These are phyloP conservation scores for Euleptes europaea DNA, from an alignment of 2,113 vertebrate species.

Conservation along the genomic window DNA sequence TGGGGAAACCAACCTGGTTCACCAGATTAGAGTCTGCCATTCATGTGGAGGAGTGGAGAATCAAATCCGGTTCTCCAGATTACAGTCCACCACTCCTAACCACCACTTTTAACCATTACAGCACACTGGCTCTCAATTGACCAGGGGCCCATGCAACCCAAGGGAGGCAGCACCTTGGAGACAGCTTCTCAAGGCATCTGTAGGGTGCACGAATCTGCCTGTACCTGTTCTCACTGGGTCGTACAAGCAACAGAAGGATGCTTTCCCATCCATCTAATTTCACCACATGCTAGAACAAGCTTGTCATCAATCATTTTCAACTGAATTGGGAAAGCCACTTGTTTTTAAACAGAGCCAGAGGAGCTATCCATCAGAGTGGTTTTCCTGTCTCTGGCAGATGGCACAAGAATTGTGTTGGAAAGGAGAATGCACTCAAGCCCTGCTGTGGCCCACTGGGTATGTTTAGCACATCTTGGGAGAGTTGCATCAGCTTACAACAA, in stretches of 20 bases:
- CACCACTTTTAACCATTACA: no score
- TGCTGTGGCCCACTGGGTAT: not conserved
- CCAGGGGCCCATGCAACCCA: no score
- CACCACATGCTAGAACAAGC: slow-evolving; percentile 28
- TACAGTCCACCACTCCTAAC: no score
- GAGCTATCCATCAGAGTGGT: not conserved
- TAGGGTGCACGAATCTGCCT: not conserved
- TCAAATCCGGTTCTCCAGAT: no score
- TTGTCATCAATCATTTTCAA: not conserved
- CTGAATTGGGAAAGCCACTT: not conserved
- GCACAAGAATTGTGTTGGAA: slow-evolving; percentile 33
- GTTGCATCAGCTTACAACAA: not conserved
- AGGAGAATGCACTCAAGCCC: not conserved
- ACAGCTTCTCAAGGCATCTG: not conserved
- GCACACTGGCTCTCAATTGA: no score
- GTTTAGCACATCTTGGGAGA: not conserved
- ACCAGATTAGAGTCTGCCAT: no score
- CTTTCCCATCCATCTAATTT: not conserved
- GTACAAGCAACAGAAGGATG: not conserved
- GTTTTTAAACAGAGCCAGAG: not conserved
- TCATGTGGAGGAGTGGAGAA: no score
- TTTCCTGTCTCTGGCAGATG: slow-evolving; percentile 52
- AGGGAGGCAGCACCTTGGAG: not conserved
- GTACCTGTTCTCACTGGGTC: no score
- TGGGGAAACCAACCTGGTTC: no score